Percentiles rank a stretch among this genome's conserved stretches.
Conservation (phyloP, 2,797 vertebrate genomes). For the Amblyraja radiata region DNA sequence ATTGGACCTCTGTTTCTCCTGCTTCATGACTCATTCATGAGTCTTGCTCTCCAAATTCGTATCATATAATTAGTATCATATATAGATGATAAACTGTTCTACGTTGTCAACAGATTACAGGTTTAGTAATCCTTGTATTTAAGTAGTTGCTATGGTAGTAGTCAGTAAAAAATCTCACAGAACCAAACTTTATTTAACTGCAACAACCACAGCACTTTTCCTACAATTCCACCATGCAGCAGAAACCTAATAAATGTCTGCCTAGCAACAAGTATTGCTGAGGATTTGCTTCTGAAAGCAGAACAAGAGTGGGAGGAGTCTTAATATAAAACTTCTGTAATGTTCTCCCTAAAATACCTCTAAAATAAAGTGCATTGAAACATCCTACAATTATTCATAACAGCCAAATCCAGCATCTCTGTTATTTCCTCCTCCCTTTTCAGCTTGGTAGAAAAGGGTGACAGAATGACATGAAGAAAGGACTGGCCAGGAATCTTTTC, state of each 20-base stretch:
- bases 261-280: background rate
- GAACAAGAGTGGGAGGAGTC: background rate
- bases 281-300: constrained; percentile 18
- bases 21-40: background rate
- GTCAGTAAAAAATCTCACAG: background rate
- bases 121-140: background rate
- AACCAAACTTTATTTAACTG: constrained; percentile 6
- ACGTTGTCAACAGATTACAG: background rate
- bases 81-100: background rate
- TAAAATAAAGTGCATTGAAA: background rate
- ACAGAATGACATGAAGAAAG: background rate
- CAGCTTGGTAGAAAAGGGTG: background rate
- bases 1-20: background rate
- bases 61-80: background rate
- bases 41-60: background rate
- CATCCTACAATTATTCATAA: background rate
- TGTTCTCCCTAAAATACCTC: background rate
- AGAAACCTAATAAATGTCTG: background rate
- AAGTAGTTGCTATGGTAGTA: background rate
- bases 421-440: background rate
- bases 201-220: background rate
- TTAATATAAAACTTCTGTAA: background rate
- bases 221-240: constrained; percentile 9
- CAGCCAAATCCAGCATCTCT: background rate
- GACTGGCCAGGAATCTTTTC: background rate